Percentiles rank a stretch among this genome's conserved stretches.
phyloP scores from a whole-genome alignment of 2,888 invertebrate genomes.

The Sipunculus nudus region DNA sequence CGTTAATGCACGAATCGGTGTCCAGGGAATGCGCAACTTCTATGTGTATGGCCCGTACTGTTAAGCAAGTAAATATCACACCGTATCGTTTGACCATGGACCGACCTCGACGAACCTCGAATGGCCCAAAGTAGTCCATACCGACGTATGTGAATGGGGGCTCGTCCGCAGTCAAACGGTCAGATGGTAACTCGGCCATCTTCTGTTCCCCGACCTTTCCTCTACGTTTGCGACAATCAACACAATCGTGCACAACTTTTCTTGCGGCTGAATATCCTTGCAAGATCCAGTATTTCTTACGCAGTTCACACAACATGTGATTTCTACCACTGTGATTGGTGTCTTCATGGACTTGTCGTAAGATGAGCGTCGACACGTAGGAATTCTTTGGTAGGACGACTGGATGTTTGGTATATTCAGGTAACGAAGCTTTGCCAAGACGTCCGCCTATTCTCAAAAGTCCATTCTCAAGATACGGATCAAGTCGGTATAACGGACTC shows the following conservation, averaged over 20 bases:
- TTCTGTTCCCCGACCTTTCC: too few species aligned
- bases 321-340: neutral
- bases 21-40: neutral
- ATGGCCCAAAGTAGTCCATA: neutral
- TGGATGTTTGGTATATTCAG: neutral
- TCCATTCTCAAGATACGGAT: too few species aligned
- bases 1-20: conserved; percentile 8
- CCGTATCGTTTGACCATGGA: neutral
- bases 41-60: conserved; percentile 4
- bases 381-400: too few species aligned
- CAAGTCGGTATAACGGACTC: too few species aligned
- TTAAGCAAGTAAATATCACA: neutral
- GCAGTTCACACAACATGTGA: neutral
- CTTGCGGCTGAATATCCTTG: too few species aligned
- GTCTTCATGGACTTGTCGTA: too few species aligned
- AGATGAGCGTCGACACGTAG: too few species aligned
- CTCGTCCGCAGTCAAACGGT: neutral
- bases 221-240: too few species aligned
- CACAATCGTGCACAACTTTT: too few species aligned
- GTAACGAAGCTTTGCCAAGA: too few species aligned
- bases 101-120: neutral
- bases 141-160: neutral
- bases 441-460: too few species aligned
- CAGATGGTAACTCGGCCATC: conserved; percentile 2
- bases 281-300: neutral